A percentile compares a stretch with the other conserved stretches of the same genome.
These are phyloP conservation scores for Itoplectis maculator DNA, from an alignment of 2,888 invertebrate species.

Conservation along the genomic window DNA sequence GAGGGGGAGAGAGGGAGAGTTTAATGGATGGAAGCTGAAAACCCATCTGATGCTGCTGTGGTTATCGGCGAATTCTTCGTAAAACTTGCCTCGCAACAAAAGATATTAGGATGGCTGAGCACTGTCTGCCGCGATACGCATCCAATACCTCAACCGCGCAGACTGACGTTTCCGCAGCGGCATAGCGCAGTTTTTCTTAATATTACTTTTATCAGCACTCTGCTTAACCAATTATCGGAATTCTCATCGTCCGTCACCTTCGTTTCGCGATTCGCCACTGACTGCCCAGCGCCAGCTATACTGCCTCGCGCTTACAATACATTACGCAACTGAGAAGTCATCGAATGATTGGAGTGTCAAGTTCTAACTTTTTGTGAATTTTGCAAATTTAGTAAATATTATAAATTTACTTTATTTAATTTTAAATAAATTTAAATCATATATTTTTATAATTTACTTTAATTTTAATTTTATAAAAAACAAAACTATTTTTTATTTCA, in stretches of 20 bases:
- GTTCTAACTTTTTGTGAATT: background rate
- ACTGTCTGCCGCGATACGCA: conserved; percentile 78
- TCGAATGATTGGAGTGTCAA: background rate
- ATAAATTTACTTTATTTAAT: too few relatives aligned
- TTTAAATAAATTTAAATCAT: too few relatives aligned
- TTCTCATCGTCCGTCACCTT: conserved; percentile 51
- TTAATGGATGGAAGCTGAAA: conserved; percentile 16
- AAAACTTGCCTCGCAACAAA: conserved; percentile 67
- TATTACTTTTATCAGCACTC: conserved; percentile 74
- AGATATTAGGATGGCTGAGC: conserved; percentile 76
- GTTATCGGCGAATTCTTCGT: conserved; percentile 2
- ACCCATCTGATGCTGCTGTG: conserved; percentile 3
- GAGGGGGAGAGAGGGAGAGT: background rate
- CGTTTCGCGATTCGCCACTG: background rate
- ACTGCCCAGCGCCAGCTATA: background rate
- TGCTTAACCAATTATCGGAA: conserved; percentile 71
- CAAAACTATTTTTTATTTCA: too few relatives aligned
- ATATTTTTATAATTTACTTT: too few relatives aligned
- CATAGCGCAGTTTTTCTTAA: conserved; percentile 66
- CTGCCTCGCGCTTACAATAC: background rate
- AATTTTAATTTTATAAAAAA: too few relatives aligned
- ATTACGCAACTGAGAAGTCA: background rate
- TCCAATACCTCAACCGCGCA: conserved; percentile 77
- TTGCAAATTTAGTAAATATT: too few relatives aligned
- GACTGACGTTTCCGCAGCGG: conserved; percentile 43